Percentiles rank a stretch among this genome's conserved stretches.
phyloP scores from a whole-genome alignment of 1,140 invertebrate species.

The Sinonovacula constricta region DNA sequence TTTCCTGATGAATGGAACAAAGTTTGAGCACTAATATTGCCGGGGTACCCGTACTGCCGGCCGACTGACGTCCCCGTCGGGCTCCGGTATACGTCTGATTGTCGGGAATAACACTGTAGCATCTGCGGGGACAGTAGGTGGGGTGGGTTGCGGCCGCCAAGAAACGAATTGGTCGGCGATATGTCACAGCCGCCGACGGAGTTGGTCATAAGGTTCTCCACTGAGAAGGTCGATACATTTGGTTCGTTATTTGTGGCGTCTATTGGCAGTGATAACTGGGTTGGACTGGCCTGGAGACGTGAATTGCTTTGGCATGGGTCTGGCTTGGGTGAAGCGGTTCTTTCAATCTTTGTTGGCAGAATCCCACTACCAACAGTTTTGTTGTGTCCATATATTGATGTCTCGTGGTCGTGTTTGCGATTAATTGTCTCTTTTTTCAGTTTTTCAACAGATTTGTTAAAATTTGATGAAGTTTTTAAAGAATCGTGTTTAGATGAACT shows the following conservation, averaged over 20 bases:
- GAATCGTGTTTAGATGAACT: conserved; percentile 7
- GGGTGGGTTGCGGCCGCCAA: conserved; percentile 56
- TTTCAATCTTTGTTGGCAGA: conserved; percentile 24
- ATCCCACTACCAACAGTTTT: conserved; percentile 23
- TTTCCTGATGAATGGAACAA: conserved; percentile 48
- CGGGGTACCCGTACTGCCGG: conserved; percentile 43
- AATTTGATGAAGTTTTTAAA: neutral
- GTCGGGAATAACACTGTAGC: conserved; percentile 60
- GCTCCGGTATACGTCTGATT: conserved; percentile 69
- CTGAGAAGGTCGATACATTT: conserved; percentile 69
- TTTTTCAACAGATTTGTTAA: neutral
- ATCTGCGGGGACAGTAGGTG: conserved; percentile 65
- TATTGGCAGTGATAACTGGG: conserved; percentile 65
- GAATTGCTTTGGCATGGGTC: conserved; percentile 22
- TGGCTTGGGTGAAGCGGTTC: neutral
- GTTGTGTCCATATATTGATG: neutral
- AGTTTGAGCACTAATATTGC: conserved; percentile 51
- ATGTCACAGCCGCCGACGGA: conserved; percentile 61
- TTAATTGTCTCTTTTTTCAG: conserved; percentile 19
- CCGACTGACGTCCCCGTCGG: conserved; percentile 51
- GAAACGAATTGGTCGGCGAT: conserved; percentile 56
- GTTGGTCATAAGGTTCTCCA: conserved; percentile 74
- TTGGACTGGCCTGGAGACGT: conserved; percentile 40
- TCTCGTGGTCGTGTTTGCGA: too few species aligned
- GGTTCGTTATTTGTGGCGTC: conserved; percentile 63